These are phyloP conservation scores for Oreortyx pictus DNA, from an alignment of 2,797 vertebrate genomes.

Conservation along the genomic window DNA sequence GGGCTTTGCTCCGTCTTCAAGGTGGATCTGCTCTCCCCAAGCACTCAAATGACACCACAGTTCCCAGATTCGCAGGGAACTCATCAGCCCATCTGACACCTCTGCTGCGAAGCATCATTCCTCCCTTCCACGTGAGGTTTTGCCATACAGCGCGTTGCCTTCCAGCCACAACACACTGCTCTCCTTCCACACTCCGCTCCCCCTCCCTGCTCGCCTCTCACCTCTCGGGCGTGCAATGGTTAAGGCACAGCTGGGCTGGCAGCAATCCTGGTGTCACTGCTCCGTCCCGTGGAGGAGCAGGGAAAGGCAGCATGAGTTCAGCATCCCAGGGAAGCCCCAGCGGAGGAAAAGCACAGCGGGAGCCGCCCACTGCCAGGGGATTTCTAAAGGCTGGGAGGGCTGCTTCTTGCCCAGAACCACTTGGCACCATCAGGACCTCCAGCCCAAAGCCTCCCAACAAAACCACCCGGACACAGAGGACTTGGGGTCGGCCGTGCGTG, in stretches of 20 bases:
- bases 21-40: not conserved
- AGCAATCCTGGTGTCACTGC: conserved; percentile 58
- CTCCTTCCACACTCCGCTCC: rapidly evolving
- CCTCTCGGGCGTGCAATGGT: not conserved
- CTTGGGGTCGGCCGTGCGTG: no score
- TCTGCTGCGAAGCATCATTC: not conserved
- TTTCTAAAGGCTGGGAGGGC: not conserved
- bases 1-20: not conserved
- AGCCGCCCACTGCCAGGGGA: not conserved
- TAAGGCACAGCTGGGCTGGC: not conserved
- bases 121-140: not conserved
- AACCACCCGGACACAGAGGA: not conserved
- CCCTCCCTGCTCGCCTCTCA: not conserved
- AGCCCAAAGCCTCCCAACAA: not conserved
- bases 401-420: rapidly evolving
- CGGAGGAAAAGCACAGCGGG: not conserved
- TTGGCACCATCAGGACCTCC: not conserved
- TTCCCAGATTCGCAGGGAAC: not conserved
- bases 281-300: conserved; percentile 75
- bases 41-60: rapidly evolving
- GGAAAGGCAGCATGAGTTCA: not conserved
- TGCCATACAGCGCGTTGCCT: rapidly evolving
- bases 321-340: not conserved
- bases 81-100: rapidly evolving
- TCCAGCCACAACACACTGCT: not conserved